A percentile compares a stretch with the other conserved stretches of the same genome.
Evolutionary conservation across 2,888 invertebrate species (phyloP).

Genomic region (Sinelater perroti): DNA sequence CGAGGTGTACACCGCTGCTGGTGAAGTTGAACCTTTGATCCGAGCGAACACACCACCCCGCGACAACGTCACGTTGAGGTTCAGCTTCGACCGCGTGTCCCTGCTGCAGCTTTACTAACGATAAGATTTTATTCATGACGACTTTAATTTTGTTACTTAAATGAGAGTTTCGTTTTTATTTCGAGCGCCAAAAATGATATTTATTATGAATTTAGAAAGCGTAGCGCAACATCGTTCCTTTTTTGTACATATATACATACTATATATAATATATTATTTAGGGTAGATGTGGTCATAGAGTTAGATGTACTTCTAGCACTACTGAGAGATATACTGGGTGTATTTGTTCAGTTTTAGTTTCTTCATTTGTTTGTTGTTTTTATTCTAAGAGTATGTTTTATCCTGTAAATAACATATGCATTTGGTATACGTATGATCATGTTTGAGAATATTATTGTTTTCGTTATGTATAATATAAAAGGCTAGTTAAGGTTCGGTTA

Average conservation of each 20-base stretch:
- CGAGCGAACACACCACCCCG: too few relatives aligned
- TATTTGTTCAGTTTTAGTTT: conserved; percentile 44
- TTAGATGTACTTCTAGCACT: conserved; percentile 41
- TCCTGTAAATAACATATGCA: conserved; percentile 56
- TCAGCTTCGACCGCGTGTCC: conserved; percentile 13
- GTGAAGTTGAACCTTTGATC: too few relatives aligned
- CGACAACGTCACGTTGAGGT: neutral
- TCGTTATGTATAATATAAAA: conserved; percentile 51
- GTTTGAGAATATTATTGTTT: conserved; percentile 61
- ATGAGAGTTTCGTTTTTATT: conserved; percentile 57
- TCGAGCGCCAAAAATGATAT: conserved; percentile 61
- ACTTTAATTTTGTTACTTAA: conserved; percentile 59
- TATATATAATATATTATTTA: conserved; percentile 47
- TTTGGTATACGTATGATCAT: conserved; percentile 62
- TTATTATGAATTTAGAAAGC: conserved; percentile 57
- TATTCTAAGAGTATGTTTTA: conserved; percentile 48
- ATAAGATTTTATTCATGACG: conserved; percentile 51
- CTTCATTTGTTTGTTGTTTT: conserved; percentile 54
- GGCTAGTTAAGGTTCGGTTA: conserved; percentile 34
- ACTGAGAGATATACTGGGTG: conserved; percentile 33
- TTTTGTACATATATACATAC: conserved; percentile 56
- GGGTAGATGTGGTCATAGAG: conserved; percentile 30
- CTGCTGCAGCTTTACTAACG: conserved; percentile 24
- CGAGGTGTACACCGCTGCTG: conserved; percentile 16
- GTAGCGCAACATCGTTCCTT: conserved; percentile 60